These are phyloP conservation scores for Ganaspis brasiliensis DNA, from an alignment of 2,888 invertebrate genomes.

Conservation along the genomic window DNA sequence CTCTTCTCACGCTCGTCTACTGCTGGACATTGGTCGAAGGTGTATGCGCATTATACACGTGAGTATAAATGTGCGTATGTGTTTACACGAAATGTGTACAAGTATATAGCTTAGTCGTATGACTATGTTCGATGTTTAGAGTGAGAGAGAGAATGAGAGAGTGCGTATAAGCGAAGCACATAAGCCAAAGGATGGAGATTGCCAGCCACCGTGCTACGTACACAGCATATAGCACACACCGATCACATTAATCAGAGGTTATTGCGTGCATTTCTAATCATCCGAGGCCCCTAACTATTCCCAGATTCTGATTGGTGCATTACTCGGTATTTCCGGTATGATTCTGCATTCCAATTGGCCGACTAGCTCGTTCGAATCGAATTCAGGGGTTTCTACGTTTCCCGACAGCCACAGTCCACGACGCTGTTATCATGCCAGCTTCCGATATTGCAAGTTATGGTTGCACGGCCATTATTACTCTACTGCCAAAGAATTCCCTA, in stretches of 20 bases:
- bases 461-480: conserved; percentile 62
- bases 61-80: conserved; percentile 11
- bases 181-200: conserved; percentile 73
- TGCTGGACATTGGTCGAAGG: conserved; percentile 59
- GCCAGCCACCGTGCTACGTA: conserved; percentile 66
- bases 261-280: conserved; percentile 81
- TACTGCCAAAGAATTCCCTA: not conserved
- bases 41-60: conserved; percentile 50
- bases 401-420: conserved; percentile 24
- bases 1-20: conserved; percentile 47
- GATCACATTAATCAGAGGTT: conserved; percentile 81
- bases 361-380: conserved; percentile 61
- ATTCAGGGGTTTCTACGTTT: conserved; percentile 49
- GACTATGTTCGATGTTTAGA: conserved; percentile 53
- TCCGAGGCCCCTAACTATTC: conserved; percentile 79
- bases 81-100: conserved; percentile 43
- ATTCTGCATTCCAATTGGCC: conserved; percentile 80
- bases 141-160: conserved; percentile 51
- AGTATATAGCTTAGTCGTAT: conserved; percentile 58
- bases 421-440: conserved; percentile 15
- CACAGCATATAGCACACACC: conserved; percentile 74
- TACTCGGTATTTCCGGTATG: conserved; percentile 81
- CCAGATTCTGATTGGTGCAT: conserved; percentile 81
- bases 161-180: conserved; percentile 66
- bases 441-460: conserved; percentile 43